A percentile compares a stretch with the other conserved stretches of the same genome.
These are phyloP conservation scores for Amniataba percoides DNA, from an alignment of 2,797 vertebrate species.

Conservation along the genomic window DNA sequence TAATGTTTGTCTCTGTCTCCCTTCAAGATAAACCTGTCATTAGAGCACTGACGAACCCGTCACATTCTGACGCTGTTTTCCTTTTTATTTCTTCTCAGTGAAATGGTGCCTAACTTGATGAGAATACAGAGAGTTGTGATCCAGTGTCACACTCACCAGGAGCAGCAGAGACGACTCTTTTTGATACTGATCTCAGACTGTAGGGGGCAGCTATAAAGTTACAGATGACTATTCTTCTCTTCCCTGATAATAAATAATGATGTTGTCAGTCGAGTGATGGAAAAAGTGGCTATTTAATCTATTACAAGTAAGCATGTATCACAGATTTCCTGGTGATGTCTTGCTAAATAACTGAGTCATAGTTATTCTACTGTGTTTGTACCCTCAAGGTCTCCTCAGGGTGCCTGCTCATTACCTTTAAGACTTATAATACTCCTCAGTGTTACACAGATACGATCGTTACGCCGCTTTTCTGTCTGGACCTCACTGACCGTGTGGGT, in stretches of 20 bases:
- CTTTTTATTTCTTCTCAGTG: slow-evolving; percentile 43
- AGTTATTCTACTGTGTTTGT: slow-evolving; percentile 23
- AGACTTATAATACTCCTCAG: neutral
- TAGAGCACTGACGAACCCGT: slow-evolving; percentile 60
- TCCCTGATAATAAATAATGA: neutral
- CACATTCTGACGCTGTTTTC: slow-evolving; percentile 57
- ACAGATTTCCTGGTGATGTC: slow-evolving; percentile 2
- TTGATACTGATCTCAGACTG: slow-evolving; percentile 14
- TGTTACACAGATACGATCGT: neutral
- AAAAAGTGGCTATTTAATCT: neutral
- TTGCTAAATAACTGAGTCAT: slow-evolving; percentile 11
- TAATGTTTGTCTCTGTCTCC: slow-evolving; percentile 82
- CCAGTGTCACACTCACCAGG: neutral
- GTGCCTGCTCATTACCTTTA: slow-evolving; percentile 15
- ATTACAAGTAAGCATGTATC: slow-evolving; percentile 5
- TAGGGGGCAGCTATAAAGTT: slow-evolving; percentile 51
- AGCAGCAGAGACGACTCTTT: neutral
- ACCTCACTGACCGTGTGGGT: slow-evolving; percentile 9
- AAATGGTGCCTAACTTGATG: slow-evolving; percentile 27
- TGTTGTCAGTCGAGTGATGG: neutral
- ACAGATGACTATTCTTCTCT: neutral
- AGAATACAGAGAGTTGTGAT: slow-evolving; percentile 21
- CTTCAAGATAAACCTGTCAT: slow-evolving; percentile 79
- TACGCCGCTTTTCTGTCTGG: neutral
- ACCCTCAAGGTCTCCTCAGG: neutral